Percentiles rank a stretch among this genome's conserved stretches.
Evolutionary conservation across 53 echinoderm and acorn worm genomes (phyloP).

Genomic region (Luidia sarsii): DNA sequence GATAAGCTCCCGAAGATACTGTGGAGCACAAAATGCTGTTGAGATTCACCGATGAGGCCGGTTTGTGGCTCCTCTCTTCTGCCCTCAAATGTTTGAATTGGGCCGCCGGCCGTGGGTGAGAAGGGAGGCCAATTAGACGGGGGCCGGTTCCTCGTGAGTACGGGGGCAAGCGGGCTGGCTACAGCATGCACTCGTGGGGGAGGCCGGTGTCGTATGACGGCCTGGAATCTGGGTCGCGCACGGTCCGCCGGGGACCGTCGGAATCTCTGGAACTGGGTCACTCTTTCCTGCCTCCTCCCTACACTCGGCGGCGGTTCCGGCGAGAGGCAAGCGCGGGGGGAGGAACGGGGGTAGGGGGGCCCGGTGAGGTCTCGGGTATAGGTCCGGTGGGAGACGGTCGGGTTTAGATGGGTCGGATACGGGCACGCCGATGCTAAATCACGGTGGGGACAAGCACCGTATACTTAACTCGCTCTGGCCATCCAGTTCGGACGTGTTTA

Average conservation of each 20-base stretch:
- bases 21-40: too few relatives aligned
- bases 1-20: too few relatives aligned
- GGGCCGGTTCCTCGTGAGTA: too few relatives aligned
- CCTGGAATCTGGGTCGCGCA: constrained; percentile 24
- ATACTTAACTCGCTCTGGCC: too few relatives aligned
- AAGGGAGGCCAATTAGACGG: too few relatives aligned
- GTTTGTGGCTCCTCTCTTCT: background rate
- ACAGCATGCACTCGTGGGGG: constrained; percentile 1
- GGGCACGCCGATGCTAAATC: background rate
- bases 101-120: too few relatives aligned
- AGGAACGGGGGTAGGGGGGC: background rate
- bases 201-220: background rate
- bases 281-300: background rate
- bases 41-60: too few relatives aligned
- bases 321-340: background rate
- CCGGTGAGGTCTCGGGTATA: too few relatives aligned
- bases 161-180: background rate
- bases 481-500: too few relatives aligned
- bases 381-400: background rate
- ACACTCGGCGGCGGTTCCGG: too few relatives aligned
- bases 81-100: too few relatives aligned
- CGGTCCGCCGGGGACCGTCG: background rate
- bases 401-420: background rate
- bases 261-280: constrained; percentile 15
- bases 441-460: too few relatives aligned